Evolutionary conservation across 2,888 invertebrate species (phyloP).

Genomic region (Erebia palarica): DNA sequence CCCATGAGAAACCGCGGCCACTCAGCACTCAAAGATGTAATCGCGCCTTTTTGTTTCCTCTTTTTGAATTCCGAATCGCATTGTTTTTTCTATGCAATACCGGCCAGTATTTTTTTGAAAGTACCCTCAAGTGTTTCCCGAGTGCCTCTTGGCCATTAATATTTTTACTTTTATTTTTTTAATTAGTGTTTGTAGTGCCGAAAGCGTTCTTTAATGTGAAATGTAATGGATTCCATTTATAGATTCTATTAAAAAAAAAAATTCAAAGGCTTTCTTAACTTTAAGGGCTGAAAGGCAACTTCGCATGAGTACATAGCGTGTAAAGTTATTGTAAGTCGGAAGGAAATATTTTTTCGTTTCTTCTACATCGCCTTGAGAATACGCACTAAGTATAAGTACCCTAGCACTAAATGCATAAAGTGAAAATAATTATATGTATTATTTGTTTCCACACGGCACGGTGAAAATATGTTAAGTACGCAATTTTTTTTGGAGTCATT

Average conservation of each 20-base stretch:
- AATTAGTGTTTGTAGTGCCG: conserved; percentile 57
- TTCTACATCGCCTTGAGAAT: conserved; percentile 10
- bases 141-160: conserved; percentile 59
- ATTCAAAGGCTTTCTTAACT: conserved; percentile 34
- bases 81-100: conserved; percentile 64
- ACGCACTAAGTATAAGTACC: background rate
- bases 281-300: conserved; percentile 19
- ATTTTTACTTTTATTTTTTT: conserved; percentile 50
- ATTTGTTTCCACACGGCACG: background rate
- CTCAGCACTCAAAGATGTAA: conserved; percentile 75
- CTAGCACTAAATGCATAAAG: background rate
- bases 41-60: conserved; percentile 76
- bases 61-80: conserved; percentile 58
- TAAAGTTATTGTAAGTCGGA: conserved; percentile 13
- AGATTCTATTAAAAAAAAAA: conserved; percentile 25
- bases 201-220: conserved; percentile 44
- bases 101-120: conserved; percentile 60
- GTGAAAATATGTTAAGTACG: no score
- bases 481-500: no score
- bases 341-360: conserved; percentile 10
- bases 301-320: conserved; percentile 10
- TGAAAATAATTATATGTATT: background rate
- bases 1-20: conserved; percentile 77
- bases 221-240: conserved; percentile 38
- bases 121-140: conserved; percentile 65